Evolutionary conservation across 2,797 vertebrate species (phyloP), one percentile per base, ranked within the genome.

Genomic region (Serranus cabrilla): DNA sequence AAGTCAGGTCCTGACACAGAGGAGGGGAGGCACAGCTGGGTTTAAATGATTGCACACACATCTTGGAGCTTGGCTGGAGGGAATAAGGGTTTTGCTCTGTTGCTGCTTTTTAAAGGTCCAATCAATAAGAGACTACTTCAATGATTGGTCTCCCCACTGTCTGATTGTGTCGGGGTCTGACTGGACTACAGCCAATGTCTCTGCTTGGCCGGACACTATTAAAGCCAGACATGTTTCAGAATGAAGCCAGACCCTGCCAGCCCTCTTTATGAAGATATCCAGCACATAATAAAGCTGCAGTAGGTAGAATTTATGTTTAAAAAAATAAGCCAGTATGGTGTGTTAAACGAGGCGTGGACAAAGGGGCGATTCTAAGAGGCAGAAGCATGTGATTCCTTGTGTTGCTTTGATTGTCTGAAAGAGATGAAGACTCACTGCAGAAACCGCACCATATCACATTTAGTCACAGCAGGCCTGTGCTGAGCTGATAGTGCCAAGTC

Each of bases 131-230:
- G 34, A 21, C 46, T 63, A 64, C 49, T 42, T 66, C 16, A 43
- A 4, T 23, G 72, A 40, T 64, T 66, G 37, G 45, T 57, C 25
- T 51, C 37, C 60, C 21, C 2, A 2, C 2, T 59, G 71, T 57
- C 63, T 64, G 59, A 76, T 49, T 51, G 47, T 67, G 65, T 23
- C 11, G 16, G 2, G 8, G 37, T 60, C 62, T 71, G 63, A 51
- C 70, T 81, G 54, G 82, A 65, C 59, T 21, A 17, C 62, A 74
- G 76, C 71, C 80, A 68, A 40, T 1, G 18, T 54, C 64, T 72
- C 40, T 51, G 42, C 47, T 54, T 18, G 68, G 27, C 27, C 18
- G 9, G 56, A 79, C 51, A 10, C 61, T 20, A 45, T 67, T 76
- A n/a, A n/a, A 74, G 50, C 50, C 0, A 12, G 23, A 55, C 7